Conservation (phyloP, 2,888 invertebrate species). For the Lasius platythorax region DNA sequence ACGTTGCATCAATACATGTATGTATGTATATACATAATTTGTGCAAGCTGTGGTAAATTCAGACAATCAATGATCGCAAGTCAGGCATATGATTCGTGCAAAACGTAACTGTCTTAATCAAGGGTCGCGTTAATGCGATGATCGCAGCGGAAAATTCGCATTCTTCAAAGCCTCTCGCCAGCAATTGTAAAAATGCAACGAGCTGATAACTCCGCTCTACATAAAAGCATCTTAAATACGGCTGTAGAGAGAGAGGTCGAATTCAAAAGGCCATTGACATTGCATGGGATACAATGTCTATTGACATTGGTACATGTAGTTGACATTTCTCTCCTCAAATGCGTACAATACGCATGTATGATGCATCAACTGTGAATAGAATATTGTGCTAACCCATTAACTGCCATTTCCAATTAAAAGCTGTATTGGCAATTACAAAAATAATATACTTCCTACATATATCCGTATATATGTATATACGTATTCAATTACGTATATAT, state of each 20-base stretch:
- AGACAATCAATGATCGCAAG: neutral
- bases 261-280: conserved; percentile 49
- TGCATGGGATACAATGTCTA: conserved; percentile 35
- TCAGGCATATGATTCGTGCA: neutral
- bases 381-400: conserved; percentile 30
- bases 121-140: conserved; percentile 8
- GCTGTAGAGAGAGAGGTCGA: neutral
- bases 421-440: neutral
- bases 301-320: neutral
- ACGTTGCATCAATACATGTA: neutral
- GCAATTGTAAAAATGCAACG: conserved; percentile 39
- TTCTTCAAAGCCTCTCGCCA: neutral
- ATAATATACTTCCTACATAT: neutral
- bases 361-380: conserved; percentile 19
- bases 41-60: conserved; percentile 1
- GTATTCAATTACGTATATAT: too few species aligned
- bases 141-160: conserved; percentile 35
- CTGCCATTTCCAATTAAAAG: neutral
- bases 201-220: conserved; percentile 16
- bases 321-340: conserved; percentile 31
- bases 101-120: conserved; percentile 1
- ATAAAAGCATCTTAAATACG: conserved; percentile 44
- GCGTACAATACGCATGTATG: neutral
- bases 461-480: neutral
- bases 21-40: neutral